These are phyloP conservation scores for Cuculus canorus DNA, from an alignment of 2,797 vertebrate species.

Conservation along the genomic window DNA sequence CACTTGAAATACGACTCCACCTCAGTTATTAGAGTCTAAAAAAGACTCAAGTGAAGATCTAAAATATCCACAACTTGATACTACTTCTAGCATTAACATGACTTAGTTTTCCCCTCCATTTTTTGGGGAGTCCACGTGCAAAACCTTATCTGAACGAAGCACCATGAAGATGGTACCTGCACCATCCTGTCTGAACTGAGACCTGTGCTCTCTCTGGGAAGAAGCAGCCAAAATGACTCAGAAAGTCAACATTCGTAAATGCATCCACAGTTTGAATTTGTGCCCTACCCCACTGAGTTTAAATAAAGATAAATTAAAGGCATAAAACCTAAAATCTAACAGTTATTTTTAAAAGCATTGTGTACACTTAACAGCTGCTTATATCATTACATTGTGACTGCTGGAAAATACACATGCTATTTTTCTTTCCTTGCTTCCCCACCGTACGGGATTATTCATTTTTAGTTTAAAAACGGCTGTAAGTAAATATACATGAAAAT, in stretches of 20 bases:
- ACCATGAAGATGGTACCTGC: neutral
- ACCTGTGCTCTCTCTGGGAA: neutral
- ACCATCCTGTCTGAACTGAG: neutral
- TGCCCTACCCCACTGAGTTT: accelerated
- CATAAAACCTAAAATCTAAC: neutral
- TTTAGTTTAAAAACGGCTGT: neutral
- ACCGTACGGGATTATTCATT: neutral
- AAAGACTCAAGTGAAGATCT: neutral
- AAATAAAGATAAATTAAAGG: neutral
- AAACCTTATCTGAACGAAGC: neutral
- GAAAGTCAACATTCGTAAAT: neutral
- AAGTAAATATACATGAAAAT: neutral
- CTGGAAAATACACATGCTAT: neutral
- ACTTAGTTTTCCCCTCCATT: neutral
- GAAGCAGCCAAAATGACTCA: neutral
- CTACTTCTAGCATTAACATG: neutral
- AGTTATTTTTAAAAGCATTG: neutral
- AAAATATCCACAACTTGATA: neutral
- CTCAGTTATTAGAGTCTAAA: neutral
- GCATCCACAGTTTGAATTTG: neutral
- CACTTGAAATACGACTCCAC: neutral
- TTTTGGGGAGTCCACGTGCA: neutral
- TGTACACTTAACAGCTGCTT: neutral
- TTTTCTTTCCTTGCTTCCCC: neutral
- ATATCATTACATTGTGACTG: neutral